Evolutionary conservation across 2,888 invertebrate species (phyloP).

Genomic region (Patella depressa): DNA sequence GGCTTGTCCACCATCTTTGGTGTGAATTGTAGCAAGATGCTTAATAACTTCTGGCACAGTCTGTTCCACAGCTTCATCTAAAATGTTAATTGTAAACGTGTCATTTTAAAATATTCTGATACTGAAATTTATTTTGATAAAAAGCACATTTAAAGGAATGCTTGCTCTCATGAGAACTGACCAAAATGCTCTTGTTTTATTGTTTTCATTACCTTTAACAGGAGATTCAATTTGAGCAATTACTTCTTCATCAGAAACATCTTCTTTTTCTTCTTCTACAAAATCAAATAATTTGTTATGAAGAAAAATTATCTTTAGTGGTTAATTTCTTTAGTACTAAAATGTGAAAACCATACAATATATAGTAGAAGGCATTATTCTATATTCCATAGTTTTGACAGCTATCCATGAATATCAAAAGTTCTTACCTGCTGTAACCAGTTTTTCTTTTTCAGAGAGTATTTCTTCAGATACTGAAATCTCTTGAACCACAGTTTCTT

Average conservation of each 20-base stretch:
- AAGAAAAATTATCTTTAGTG: neutral
- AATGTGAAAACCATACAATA: too few relatives aligned
- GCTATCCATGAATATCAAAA: too few relatives aligned
- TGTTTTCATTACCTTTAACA: too few relatives aligned
- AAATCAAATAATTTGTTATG: slow-evolving; percentile 8
- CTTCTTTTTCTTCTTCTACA: slow-evolving; percentile 63
- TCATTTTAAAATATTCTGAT: too few relatives aligned
- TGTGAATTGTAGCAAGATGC: slow-evolving; percentile 48
- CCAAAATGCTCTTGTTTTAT: too few relatives aligned
- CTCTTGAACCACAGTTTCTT: neutral
- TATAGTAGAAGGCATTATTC: too few relatives aligned
- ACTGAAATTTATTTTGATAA: too few relatives aligned
- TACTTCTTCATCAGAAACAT: slow-evolving; percentile 57
- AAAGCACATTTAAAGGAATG: too few relatives aligned
- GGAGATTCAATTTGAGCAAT: too few relatives aligned
- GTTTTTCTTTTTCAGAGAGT: slow-evolving; percentile 59
- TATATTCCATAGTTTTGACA: too few relatives aligned
- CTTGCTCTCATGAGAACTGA: too few relatives aligned
- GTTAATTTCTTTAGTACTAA: too few relatives aligned
- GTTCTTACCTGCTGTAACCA: slow-evolving; percentile 42
- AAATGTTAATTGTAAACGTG: neutral
- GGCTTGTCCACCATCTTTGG: slow-evolving; percentile 63
- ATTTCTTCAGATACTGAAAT: slow-evolving; percentile 37
- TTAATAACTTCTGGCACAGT: slow-evolving; percentile 56
- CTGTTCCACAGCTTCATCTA: slow-evolving; percentile 46